Evolutionary conservation across 2,113 vertebrate genomes (phyloP).

Genomic region (Columba janthina): DNA sequence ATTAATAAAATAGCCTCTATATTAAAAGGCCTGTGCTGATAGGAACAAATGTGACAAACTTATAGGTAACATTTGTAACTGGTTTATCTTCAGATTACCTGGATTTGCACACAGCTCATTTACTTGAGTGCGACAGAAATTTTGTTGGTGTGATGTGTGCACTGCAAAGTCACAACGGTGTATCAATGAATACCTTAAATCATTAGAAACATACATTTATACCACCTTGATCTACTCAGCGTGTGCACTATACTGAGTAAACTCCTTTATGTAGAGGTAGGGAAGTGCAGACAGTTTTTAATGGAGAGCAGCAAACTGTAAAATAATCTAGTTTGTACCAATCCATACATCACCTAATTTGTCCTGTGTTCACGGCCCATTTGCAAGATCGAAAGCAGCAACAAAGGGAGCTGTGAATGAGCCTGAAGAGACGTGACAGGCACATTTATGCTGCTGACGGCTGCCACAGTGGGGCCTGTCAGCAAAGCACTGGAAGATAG

Average conservation of each 20-base stretch:
- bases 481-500: neutral
- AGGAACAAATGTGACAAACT: neutral
- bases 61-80: neutral
- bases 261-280: neutral
- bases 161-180: neutral
- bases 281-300: neutral
- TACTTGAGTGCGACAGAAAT: neutral
- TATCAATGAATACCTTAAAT: neutral
- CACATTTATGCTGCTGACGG: neutral
- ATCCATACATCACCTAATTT: neutral
- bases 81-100: neutral
- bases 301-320: neutral
- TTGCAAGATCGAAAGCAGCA: neutral
- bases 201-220: neutral
- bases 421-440: neutral
- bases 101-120: neutral
- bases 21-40: neutral
- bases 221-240: neutral
- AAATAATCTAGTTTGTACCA: neutral
- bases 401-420: neutral
- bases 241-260: neutral
- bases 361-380: accelerated
- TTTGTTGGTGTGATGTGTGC: neutral
- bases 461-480: neutral
- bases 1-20: neutral